Percentiles rank a stretch among this genome's conserved stretches.
These are phyloP conservation scores for Cyrtonyx montezumae DNA, from an alignment of 2,113 vertebrate genomes.

Conservation along the genomic window DNA sequence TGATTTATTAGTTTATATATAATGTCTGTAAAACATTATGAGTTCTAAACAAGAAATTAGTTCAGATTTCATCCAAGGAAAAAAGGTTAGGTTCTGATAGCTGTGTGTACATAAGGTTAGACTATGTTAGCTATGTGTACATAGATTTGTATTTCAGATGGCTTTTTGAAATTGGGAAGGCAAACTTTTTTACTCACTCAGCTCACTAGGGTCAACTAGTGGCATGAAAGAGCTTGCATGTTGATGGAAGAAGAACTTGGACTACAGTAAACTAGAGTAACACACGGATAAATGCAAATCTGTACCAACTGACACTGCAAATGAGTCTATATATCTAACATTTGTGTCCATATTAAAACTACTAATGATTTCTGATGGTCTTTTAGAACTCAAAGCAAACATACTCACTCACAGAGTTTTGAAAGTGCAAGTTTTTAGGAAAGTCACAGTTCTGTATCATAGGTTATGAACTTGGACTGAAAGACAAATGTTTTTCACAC, in stretches of 20 bases:
- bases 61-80: background rate
- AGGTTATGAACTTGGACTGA: background rate
- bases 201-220: background rate
- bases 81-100: background rate
- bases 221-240: slow-evolving; percentile 81
- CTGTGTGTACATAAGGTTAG: background rate
- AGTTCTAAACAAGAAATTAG: background rate
- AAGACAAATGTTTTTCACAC: background rate
- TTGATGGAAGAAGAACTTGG: slow-evolving; percentile 79
- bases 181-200: background rate
- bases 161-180: background rate
- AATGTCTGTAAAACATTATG: background rate
- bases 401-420: background rate
- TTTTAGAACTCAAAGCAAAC: background rate
- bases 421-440: background rate
- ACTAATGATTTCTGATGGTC: background rate
- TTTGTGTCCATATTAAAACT: background rate
- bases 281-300: slow-evolving; percentile 77
- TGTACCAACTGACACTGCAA: slow-evolving; percentile 44
- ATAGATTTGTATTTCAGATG: background rate
- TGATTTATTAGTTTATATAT: background rate
- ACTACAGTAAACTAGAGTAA: slow-evolving; percentile 76
- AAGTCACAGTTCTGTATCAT: background rate
- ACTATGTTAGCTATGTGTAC: background rate
- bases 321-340: rapidly evolving